Percentiles rank a stretch among this genome's conserved stretches.
Evolutionary conservation across 2,797 vertebrate species (phyloP).

Genomic region (Phrynocephalus forsythii): DNA sequence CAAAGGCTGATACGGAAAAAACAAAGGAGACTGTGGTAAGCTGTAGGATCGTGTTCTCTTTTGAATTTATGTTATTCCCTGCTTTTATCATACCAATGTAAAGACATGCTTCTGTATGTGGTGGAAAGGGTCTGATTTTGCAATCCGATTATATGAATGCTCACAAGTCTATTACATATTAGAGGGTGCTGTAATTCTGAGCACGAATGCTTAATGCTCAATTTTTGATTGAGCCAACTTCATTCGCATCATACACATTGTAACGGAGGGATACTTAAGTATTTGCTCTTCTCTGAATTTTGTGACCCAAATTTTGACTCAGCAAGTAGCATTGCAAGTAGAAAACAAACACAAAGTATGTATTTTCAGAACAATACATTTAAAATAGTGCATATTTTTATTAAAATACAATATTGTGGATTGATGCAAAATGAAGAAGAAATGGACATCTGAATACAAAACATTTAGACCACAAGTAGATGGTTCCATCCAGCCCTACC

Average conservation of each 20-base stretch:
- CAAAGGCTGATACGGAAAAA: slow-evolving; percentile 84
- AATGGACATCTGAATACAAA: neutral
- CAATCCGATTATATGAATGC: slow-evolving; percentile 27
- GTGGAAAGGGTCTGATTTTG: slow-evolving; percentile 36
- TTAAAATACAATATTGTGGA: too few species aligned
- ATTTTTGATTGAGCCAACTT: neutral
- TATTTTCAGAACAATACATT: neutral
- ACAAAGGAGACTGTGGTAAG: slow-evolving; percentile 85
- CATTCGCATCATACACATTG: neutral
- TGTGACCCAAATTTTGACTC: neutral
- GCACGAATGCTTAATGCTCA: neutral
- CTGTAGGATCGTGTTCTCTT: slow-evolving; percentile 46
- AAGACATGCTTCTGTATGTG: slow-evolving; percentile 50
- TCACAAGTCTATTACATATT: too few species aligned
- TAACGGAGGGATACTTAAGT: neutral
- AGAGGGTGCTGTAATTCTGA: too few species aligned
- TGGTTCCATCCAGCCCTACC: neutral
- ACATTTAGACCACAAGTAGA: neutral
- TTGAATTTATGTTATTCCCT: slow-evolving; percentile 34
- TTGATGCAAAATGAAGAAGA: too few species aligned
- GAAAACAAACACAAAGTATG: neutral
- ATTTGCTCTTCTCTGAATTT: neutral
- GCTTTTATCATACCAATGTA: slow-evolving; percentile 34
- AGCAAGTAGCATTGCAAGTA: neutral
- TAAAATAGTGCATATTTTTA: neutral